phyloP scores from a whole-genome alignment of 2,113 vertebrate species.

The Scopus umbretta region DNA sequence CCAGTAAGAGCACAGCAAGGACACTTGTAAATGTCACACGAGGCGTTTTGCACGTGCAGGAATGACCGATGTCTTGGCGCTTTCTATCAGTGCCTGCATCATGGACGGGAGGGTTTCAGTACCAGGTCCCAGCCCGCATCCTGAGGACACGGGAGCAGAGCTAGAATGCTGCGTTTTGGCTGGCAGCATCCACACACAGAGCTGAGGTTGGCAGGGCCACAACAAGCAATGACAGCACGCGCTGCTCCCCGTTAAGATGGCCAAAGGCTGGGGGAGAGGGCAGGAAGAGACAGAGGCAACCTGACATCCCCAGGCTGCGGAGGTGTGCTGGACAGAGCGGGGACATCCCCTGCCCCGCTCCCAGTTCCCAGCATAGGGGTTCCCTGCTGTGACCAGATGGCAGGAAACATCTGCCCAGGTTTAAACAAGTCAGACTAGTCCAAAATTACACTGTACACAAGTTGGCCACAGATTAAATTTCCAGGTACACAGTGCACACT shows the following conservation, averaged over 20 bases:
- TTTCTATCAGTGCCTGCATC: not conserved
- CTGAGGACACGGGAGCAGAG: not conserved
- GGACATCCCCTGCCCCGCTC: not conserved
- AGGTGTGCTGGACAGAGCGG: not conserved
- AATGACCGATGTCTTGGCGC: rapidly evolving
- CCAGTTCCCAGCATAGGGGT: not conserved
- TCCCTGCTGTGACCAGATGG: not conserved
- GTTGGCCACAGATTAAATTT: not conserved
- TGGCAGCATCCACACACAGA: not conserved
- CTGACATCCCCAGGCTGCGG: not conserved
- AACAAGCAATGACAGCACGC: not conserved
- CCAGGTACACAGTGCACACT: not conserved
- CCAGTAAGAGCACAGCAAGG: not conserved
- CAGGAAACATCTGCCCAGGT: conserved; percentile 31
- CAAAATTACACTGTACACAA: not conserved
- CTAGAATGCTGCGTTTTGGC: not conserved
- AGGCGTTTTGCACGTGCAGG: rapidly evolving
- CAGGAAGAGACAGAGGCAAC: not conserved
- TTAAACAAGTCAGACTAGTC: not conserved
- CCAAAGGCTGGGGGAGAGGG: not conserved
- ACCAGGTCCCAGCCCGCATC: not conserved
- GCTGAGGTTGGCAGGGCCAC: not conserved
- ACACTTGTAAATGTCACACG: not conserved
- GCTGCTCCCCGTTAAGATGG: not conserved
- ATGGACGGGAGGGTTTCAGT: not conserved